These are phyloP conservation scores for Lamprologus lemairii DNA, from an alignment of 2,113 vertebrate species.

Conservation along the genomic window DNA sequence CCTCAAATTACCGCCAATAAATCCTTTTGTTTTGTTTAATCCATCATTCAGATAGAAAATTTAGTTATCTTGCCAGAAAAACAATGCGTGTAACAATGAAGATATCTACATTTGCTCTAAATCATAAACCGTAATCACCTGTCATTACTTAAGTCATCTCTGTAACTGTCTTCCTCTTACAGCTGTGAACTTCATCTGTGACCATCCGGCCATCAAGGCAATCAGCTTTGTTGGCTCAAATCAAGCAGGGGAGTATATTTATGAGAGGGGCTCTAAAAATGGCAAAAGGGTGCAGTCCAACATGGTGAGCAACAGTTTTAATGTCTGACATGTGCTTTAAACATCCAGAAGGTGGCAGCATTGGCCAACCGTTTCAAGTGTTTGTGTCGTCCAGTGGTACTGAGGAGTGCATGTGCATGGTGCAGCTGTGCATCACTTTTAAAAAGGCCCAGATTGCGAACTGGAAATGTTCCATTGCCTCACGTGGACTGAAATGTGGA, in stretches of 20 bases:
- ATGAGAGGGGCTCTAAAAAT: constrained; percentile 88
- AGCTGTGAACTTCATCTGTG: constrained; percentile 96
- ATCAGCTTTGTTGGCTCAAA: constrained; percentile 99
- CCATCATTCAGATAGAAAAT: background rate
- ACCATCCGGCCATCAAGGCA: constrained; percentile 91
- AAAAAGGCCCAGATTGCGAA: background rate
- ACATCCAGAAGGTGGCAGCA: constrained; percentile 61
- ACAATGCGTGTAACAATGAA: background rate
- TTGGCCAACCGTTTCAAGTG: constrained; percentile 1
- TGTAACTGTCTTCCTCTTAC: constrained; percentile 34
- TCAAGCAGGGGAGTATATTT: constrained; percentile 95
- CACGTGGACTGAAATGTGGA: background rate
- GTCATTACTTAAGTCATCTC: background rate
- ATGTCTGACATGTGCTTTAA: background rate
- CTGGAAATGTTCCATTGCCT: background rate
- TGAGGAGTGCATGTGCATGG: background rate
- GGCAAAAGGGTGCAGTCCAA: constrained; percentile 97
- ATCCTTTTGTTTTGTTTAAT: background rate
- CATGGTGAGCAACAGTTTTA: constrained; percentile 75
- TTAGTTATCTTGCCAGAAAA: background rate
- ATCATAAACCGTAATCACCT: background rate
- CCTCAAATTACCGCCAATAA: background rate
- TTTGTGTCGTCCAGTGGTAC: background rate
- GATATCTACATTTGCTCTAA: background rate
- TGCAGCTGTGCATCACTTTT: constrained; percentile 1